Evolutionary conservation across 2,888 invertebrate genomes (phyloP).

Genomic region (Drosophila atripex): DNA sequence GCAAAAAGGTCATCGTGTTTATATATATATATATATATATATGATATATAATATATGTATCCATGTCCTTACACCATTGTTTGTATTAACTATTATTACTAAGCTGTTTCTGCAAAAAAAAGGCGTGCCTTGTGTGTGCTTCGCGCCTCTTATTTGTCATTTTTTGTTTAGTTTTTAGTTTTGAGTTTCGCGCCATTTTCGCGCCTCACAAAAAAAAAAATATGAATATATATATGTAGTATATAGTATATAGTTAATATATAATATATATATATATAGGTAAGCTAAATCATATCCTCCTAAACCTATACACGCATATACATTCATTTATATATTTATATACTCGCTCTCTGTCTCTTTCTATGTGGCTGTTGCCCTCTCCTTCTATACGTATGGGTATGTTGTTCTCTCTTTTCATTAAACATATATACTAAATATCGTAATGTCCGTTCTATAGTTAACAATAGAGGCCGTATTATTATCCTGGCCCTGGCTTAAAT

Average conservation of each 20-base stretch:
- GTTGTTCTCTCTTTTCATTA: conserved; percentile 5
- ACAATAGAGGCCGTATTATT: conserved; percentile 30
- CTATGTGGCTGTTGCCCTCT: conserved; percentile 17
- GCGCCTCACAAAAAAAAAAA: conserved; percentile 38
- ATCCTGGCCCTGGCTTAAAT: conserved; percentile 87
- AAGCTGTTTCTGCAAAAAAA: conserved; percentile 56
- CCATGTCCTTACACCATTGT: conserved; percentile 5
- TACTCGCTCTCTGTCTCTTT: conserved; percentile 21
- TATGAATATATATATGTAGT: conserved; percentile 6
- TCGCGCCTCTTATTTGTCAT: conserved; percentile 64
- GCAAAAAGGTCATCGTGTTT: conserved; percentile 75
- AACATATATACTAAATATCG: conserved; percentile 47
- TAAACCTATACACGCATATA: conserved; percentile 66
- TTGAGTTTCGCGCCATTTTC: conserved; percentile 2
- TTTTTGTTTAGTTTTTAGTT: conserved; percentile 25
- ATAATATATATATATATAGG: conserved; percentile 24
- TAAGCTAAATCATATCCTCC: conserved; percentile 45
- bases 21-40: conserved; percentile 8
- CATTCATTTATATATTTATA: conserved; percentile 38
- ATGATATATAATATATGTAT: conserved; percentile 29
- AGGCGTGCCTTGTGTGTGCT: conserved; percentile 60
- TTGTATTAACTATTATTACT: conserved; percentile 65
- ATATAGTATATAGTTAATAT: conserved; percentile 25
- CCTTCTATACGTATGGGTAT: conserved; percentile 16
- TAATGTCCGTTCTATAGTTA: conserved; percentile 50